Base-by-base conservation (phyloP, 2,888 invertebrate species). In the Temnothorax ravouxi region DNA sequence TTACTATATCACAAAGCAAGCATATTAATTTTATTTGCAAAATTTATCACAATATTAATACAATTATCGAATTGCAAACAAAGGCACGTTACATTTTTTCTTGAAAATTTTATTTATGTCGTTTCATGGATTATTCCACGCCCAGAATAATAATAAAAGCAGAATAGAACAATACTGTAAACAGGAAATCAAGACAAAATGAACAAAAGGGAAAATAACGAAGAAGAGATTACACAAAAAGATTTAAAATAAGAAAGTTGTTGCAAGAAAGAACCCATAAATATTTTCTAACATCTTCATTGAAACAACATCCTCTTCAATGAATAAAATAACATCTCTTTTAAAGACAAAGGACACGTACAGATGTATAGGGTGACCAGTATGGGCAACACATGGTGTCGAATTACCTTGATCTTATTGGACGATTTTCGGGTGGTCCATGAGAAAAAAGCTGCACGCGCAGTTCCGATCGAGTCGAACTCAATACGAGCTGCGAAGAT, bases 371-470 rank as follows among this genome's bases (percentile, higher is more conserved):
- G 69, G 80, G 86, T 89, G 25, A 85, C 81, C 79, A 79, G 77
- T 84, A 87, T 77, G 82, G 83, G 18, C 74, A 67, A 34, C 85
- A 83, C 74, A 66, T 25, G 72, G 83, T 88, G 80, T 92, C 88
- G 85, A 74, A 86, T 92, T 92, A 89, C 90, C 71, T 64, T 83
- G 71, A 59, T 71, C 62, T 82, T 79, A 81, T 72, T 83, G 83
- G 72, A 67, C 72, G 84, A 18, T 88, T 90, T 92, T 92, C 88
- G 90, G 92, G 91, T 92, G 92, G 91, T 92, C 92, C 80, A 29
- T 11, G 34, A 84, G 34, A 84, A 83, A 84, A 72, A 71, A 83
- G 54, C 21, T 47, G 21, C 66, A 56, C 56, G 56, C 50, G n/a
- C 59, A 18, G 5, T 34, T 34, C 2, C 54, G 61, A 21, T 18